Evolutionary conservation across 2,797 vertebrate species (phyloP), one percentile per base, ranked within the genome.

Genomic region (Buceros bicornis): DNA sequence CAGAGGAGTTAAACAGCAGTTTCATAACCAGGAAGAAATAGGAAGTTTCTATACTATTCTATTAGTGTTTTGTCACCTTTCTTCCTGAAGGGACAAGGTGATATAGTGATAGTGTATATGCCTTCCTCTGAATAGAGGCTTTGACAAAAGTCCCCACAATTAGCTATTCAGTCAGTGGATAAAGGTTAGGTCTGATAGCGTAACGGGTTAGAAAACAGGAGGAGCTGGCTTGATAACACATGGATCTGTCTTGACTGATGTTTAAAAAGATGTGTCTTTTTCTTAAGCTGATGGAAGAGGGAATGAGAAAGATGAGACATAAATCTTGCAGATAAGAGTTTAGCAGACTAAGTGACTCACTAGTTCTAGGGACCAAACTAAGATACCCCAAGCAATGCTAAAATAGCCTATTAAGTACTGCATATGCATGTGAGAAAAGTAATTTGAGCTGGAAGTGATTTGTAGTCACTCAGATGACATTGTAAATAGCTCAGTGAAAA

Each of bases 401-500:
- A 7, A 72, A 26, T 24, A 67, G 16, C 8, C 17, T 66, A 54
- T 84, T 80, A 84, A 94, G 70, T 74, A 60, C 24, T 84, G 58
- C 26, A 24, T 77, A 78, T 71, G 60, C 19, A 14, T 26, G 28
- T 82, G n/a, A 29, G 45, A 89, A 80, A 83, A 60, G 26, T 67
- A 94, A 77, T 89, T 67, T 92, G 56, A 90, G 64, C 73, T 93
- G 50, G 26, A 96, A 93, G 87, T 79, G 16, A 74, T 80, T 85
- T 94, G 73, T 89, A 91, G 56, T 74, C 42, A 73, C 72, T 95
- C 33, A 94, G 64, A 87, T 92, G 57, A 73, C 77, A 37, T 93
- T 92, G 88, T 80, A 90, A 71, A 70, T 73, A 82, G 42, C 77
- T 61, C 82, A 87, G 67, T 77, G 67, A 80, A 97, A 94, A 97